A percentile compares a stretch with the other conserved stretches of the same genome.
Conservation (phyloP, 2,888 invertebrate genomes). For the Subacronicta megacephala region DNA sequence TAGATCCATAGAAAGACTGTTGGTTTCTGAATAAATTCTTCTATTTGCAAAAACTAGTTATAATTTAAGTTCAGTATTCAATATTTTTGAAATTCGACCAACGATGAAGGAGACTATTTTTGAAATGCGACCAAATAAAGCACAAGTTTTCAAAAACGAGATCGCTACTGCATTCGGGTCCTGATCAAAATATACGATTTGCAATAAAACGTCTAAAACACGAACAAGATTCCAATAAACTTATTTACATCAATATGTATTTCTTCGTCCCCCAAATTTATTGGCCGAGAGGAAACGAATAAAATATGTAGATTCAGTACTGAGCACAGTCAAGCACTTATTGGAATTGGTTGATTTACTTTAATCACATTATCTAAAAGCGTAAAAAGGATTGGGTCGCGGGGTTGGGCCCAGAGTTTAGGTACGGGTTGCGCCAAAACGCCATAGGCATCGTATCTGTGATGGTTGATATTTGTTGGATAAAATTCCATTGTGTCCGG, state of each 20-base stretch:
- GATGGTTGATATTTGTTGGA: slow-evolving; percentile 32
- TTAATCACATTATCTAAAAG: slow-evolving; percentile 79
- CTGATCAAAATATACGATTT: slow-evolving; percentile 32
- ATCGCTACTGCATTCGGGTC: slow-evolving; percentile 28
- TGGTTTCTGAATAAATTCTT: too few relatives aligned
- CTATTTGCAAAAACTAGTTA: too few relatives aligned
- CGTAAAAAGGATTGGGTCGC: slow-evolving; percentile 77
- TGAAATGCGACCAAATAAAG: slow-evolving; percentile 8
- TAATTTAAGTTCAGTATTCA: too few relatives aligned
- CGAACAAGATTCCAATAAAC: slow-evolving; percentile 35
- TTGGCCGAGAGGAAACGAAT: slow-evolving; percentile 62
- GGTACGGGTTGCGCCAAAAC: slow-evolving; percentile 58
- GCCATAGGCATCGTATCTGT: slow-evolving; percentile 44
- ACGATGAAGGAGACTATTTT: background rate
- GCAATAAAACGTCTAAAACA: slow-evolving; percentile 39
- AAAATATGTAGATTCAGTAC: slow-evolving; percentile 84
- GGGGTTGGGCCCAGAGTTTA: slow-evolving; percentile 55
- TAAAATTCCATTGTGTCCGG: slow-evolving; percentile 17
- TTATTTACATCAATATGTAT: slow-evolving; percentile 44
- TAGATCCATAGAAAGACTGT: too few relatives aligned
- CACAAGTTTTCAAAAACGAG: slow-evolving; percentile 18
- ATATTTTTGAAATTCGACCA: too few relatives aligned
- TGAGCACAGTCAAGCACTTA: slow-evolving; percentile 76
- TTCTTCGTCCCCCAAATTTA: slow-evolving; percentile 44
- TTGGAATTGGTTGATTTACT: slow-evolving; percentile 88